Conservation (phyloP, 35 echinoderm and acorn worm genomes). For the Anneissia japonica region DNA sequence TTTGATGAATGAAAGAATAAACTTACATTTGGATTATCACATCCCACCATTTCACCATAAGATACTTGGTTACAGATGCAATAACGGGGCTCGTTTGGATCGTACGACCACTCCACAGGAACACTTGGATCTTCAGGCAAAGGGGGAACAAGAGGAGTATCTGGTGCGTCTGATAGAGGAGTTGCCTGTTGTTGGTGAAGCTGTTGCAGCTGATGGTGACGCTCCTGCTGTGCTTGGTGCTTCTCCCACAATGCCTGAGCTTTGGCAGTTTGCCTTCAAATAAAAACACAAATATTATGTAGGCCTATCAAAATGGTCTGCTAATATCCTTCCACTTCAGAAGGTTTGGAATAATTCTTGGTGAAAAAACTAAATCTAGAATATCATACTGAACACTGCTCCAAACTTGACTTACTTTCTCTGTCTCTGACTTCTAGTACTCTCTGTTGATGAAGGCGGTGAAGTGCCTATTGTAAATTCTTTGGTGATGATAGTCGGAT, state of each 20-base stretch:
- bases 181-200: constrained; percentile 23
- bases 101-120: constrained; percentile 69
- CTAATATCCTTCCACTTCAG: not conserved
- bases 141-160: constrained; percentile 11
- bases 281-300: not conserved
- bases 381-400: not conserved
- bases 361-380: not conserved
- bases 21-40: constrained; percentile 98
- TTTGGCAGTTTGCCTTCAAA: not conserved
- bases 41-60: constrained; percentile 98
- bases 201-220: constrained; percentile 31
- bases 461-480: constrained; percentile 61
- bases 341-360: not conserved
- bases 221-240: constrained; percentile 28
- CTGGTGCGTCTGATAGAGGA: constrained; percentile 32
- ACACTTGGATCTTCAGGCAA: constrained; percentile 3
- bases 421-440: constrained; percentile 1
- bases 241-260: not conserved
- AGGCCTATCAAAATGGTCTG: not conserved
- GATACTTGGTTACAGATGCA: constrained; percentile 97
- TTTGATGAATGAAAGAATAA: too few relatives aligned
- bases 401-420: not conserved
- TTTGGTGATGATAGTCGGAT: constrained; percentile 35
- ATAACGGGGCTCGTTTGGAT: constrained; percentile 96
- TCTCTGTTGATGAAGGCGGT: not conserved